Evolutionary conservation across 2,113 vertebrate genomes (phyloP), one percentile per base, ranked within the genome.

Genomic region (Podilymbus podiceps): DNA sequence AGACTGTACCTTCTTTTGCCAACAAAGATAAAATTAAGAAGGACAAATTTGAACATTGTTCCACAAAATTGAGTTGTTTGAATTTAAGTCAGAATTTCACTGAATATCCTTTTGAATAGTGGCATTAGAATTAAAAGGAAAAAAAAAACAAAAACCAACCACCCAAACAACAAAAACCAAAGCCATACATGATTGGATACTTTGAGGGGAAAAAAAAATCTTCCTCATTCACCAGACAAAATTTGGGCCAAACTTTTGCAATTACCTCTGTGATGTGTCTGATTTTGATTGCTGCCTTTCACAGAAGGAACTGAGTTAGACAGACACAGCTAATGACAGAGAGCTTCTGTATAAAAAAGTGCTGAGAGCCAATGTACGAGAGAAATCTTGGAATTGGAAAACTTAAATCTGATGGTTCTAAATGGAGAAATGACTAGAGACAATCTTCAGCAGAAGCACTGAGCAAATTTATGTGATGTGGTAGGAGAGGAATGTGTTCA

Each of bases 201-300:
- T 63, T 31, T 14, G n/a, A 5, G 8, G 31, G 19, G 13, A 52
- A 58, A 91, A 73, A 60, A 81, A 40, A 24, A 21, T 62, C 59
- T 94, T 74, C 11, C 15, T 76, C 17, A 3, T 2, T 77, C 50
- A 30, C 12, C 28, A 79, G 82, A 40, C 14, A 76, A 55, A 75
- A 46, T 19, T 52, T 64, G 88, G 25, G 12, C 19, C 5, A 3
- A 85, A 38, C 21, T 83, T 71, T 30, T 88, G 27, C 12, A 82
- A 64, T 83, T 85, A 53, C 28, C 19, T 83, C 69, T 92, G 4
- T 66, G 76, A 79, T 69, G 15, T 72, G 77, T 73, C 81, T 78
- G 53, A 58, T 91, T 90, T 93, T 94, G 74, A 88, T 85, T 85
- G 40, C 66, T 77, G 58, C 33, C 31, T 91, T 94, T 85, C 60